Base-by-base conservation (phyloP, 2,113 vertebrate species). In the Sphyrna mokarran region DNA sequence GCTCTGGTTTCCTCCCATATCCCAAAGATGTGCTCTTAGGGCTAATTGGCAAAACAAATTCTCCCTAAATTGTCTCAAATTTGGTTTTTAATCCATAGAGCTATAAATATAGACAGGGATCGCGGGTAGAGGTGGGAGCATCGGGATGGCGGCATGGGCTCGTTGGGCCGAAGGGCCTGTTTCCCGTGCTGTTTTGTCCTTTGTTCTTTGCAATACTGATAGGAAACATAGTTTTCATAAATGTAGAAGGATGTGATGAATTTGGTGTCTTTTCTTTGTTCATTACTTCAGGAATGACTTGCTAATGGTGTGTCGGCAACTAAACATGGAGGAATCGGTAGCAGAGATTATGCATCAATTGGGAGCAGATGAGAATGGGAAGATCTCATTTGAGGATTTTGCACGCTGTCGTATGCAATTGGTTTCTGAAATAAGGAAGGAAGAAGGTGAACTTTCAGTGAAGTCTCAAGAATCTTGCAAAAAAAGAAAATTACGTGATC, bases 341-440 rank as follows among this genome's bases (percentile, higher is more conserved):
- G 96, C 96, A 0, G 98, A 98, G 97, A 98, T 98, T 96, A 98
- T 98, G 98, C 97, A 96, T 95, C 98, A 98, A 69, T 97, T 98
- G 96, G 98, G 98, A 54, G 97, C 98, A 29, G 97, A 98, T 87
- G 98, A 98, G 97, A 97, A 97, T n/a, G 98, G 98, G 94, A 98
- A 97, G 96, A 98, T 98, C 96, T 98, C 98, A 96, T 98, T 98
- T 96, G 98, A 98, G 96, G 98, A 98, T 97, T 98, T 98, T 96
- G 98, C 97, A 96, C 97, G 97, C 89, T 98, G 98, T 95, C 97
- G 95, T 96, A 98, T 97, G 98, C 98, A 98, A 96, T 97, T 98
- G 16, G 95, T 98, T 54, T 96, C 95, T 96, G 98, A 98, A 97
- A 98, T 98, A 96, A 97, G 97, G 91, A 98, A 98, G 87, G 98